Conservation (phyloP, 2,113 vertebrate species). For the Prionailurus bengalensis region DNA sequence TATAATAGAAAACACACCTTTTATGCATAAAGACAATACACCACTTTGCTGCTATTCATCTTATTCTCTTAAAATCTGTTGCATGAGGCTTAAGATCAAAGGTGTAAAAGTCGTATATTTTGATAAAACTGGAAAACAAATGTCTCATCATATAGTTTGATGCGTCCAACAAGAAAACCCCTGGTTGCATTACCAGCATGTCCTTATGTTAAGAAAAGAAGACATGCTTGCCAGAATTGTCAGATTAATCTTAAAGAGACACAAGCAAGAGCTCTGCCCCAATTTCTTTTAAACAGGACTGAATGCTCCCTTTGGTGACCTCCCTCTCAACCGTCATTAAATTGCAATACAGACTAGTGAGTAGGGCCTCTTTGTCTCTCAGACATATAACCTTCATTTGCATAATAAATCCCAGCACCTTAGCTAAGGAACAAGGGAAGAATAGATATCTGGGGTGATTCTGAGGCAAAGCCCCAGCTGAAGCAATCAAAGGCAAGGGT, state of each 20-base stretch:
- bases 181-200: conserved; percentile 32
- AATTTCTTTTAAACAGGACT: conserved; percentile 28
- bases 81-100: neutral
- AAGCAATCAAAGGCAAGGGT: neutral
- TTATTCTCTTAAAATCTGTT: conserved; percentile 22
- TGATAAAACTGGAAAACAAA: conserved; percentile 45
- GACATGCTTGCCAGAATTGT: conserved; percentile 33
- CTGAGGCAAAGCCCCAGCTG: neutral
- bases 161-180: conserved; percentile 65
- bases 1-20: neutral
- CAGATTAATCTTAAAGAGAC: conserved; percentile 73
- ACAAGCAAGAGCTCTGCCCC: conserved; percentile 11
- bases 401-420: neutral
- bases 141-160: conserved; percentile 56
- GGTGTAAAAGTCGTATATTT: neutral
- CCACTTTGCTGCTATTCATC: neutral
- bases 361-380: neutral
- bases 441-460: neutral
- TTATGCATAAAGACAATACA: conserved; percentile 5
- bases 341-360: neutral
- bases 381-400: neutral
- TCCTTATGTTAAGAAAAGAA: conserved; percentile 52
- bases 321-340: neutral
- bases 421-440: neutral
- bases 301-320: neutral